Evolutionary conservation across 2,797 vertebrate genomes (phyloP).

Genomic region (Okamejei kenojei): DNA sequence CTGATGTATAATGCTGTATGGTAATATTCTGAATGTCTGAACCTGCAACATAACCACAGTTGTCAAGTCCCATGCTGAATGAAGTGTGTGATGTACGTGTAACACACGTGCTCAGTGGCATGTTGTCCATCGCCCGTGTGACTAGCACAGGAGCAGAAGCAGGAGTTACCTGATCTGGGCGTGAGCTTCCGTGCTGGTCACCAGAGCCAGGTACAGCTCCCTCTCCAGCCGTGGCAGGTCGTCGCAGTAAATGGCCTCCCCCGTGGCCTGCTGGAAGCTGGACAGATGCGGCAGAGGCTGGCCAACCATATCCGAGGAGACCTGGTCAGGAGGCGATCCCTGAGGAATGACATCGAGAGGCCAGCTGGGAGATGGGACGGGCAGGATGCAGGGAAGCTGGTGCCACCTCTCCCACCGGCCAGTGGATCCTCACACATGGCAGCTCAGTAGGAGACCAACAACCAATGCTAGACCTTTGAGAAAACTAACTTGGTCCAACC

Average conservation of each 20-base stretch:
- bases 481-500: no score
- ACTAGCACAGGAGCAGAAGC: background rate
- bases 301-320: constrained; percentile 70
- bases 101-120: background rate
- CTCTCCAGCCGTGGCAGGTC: constrained; percentile 80
- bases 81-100: no score
- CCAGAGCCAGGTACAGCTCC: constrained; percentile 73
- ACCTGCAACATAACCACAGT: background rate
- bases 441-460: background rate
- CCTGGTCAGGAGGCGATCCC: constrained; percentile 72
- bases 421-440: background rate
- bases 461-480: no score
- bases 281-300: constrained; percentile 79
- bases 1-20: no score
- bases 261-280: constrained; percentile 77
- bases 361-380: background rate
- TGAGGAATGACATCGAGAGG: constrained; percentile 44
- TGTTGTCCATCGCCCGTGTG: background rate
- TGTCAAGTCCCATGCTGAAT: background rate
- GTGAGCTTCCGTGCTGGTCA: constrained; percentile 80
- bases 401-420: background rate
- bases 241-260: constrained; percentile 86
- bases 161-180: constrained; percentile 61
- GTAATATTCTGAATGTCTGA: no score
- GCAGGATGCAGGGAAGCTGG: no score